A percentile compares a stretch with the other conserved stretches of the same genome.
Conservation (phyloP, 2,888 invertebrate genomes). For the Fissipunctia ypsillon region DNA sequence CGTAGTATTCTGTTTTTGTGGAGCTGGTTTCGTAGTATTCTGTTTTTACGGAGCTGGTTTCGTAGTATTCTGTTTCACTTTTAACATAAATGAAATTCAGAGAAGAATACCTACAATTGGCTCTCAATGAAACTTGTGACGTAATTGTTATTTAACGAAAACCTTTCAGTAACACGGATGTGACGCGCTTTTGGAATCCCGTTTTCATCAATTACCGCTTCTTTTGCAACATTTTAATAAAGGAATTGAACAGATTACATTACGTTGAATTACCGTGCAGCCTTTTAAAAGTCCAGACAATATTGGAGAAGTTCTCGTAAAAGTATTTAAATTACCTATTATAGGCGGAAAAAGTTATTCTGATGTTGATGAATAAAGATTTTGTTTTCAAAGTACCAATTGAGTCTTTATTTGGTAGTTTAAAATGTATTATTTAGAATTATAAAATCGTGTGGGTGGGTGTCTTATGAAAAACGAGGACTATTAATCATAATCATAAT, state of each 20-base stretch:
- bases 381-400: slow-evolving; percentile 16
- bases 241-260: background rate
- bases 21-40: too few relatives aligned
- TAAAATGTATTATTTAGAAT: background rate
- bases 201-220: background rate
- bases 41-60: too few relatives aligned
- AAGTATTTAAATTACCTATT: slow-evolving; percentile 11
- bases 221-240: background rate
- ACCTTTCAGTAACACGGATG: background rate
- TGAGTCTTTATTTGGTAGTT: background rate
- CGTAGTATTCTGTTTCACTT: background rate
- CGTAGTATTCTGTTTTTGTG: too few relatives aligned
- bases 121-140: background rate
- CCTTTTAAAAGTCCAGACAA: background rate
- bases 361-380: slow-evolving; percentile 1
- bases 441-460: background rate
- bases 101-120: background rate
- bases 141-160: background rate
- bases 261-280: slow-evolving; percentile 7
- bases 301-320: background rate
- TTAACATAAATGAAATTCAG: slow-evolving; percentile 1
- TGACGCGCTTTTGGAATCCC: background rate
- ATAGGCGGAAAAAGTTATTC: background rate
- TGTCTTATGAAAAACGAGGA: background rate
- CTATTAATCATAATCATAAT: too few relatives aligned